phyloP scores from a whole-genome alignment of 2,113 vertebrate genomes.

The Reinhardtius hippoglossoides region DNA sequence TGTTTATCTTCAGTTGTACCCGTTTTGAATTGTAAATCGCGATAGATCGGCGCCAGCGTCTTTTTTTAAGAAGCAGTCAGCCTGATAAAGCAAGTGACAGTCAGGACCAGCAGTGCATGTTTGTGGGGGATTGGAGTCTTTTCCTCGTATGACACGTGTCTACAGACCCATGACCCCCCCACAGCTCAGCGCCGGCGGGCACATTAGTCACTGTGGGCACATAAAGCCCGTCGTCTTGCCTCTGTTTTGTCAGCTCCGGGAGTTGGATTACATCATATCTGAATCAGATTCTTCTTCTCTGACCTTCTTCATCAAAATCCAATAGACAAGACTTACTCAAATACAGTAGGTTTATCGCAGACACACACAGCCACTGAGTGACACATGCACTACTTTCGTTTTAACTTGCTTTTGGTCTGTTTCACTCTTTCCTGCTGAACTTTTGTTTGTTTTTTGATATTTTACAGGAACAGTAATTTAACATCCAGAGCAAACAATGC shows the following conservation, averaged over 20 bases:
- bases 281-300: constrained; percentile 65
- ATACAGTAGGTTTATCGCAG: background rate
- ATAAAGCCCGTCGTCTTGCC: constrained; percentile 28
- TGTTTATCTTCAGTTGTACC: background rate
- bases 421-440: background rate
- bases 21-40: background rate
- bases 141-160: constrained; percentile 54
- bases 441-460: background rate
- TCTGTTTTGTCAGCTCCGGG: constrained; percentile 53
- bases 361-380: constrained; percentile 6
- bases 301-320: constrained; percentile 50
- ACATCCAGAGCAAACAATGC: background rate
- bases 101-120: constrained; percentile 32
- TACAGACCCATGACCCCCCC: constrained; percentile 42
- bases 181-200: constrained; percentile 28
- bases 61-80: constrained; percentile 7
- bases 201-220: constrained; percentile 60
- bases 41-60: constrained; percentile 7
- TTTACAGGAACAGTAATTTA: background rate
- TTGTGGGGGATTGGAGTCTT: constrained; percentile 43
- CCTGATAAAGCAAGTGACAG: constrained; percentile 26
- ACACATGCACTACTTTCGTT: background rate
- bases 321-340: constrained; percentile 6
- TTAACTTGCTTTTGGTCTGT: background rate
- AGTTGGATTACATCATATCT: constrained; percentile 67